Evolutionary conservation across 2,113 vertebrate species (phyloP).

Genomic region (Notothenia coriiceps): DNA sequence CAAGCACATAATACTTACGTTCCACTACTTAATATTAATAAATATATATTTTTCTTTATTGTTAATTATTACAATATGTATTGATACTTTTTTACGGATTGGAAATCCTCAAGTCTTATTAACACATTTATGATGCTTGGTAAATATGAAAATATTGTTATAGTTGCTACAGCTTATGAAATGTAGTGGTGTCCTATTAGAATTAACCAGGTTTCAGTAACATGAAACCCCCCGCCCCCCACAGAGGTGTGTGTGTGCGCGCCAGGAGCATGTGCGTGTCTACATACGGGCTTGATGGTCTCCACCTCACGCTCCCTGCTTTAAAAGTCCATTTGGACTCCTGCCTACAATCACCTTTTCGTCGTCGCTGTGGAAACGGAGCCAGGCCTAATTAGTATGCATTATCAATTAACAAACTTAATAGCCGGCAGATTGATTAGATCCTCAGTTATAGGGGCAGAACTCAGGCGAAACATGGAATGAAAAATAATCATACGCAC

Average conservation of each 20-base stretch:
- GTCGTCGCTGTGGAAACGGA: constrained; percentile 97
- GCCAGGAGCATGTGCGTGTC: background rate
- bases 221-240: no score
- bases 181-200: no score
- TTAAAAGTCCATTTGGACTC: constrained; percentile 99
- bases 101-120: no score
- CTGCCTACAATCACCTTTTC: constrained; percentile 99
- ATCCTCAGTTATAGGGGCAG: constrained; percentile 99
- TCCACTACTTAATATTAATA: no score
- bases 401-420: constrained; percentile 99
- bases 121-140: no score
- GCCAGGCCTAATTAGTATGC: constrained; percentile 99
- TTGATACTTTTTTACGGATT: no score
- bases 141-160: no score
- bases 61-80: no score
- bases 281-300: constrained; percentile 90
- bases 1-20: background rate
- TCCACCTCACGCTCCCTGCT: constrained; percentile 95
- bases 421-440: constrained; percentile 99
- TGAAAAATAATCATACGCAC: constrained; percentile 93
- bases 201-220: no score
- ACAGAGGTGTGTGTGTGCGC: background rate
- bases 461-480: constrained; percentile 98
- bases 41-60: no score
- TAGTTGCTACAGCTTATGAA: no score